Conservation (phyloP, 2,797 vertebrate species). For the Danionella dracula region DNA sequence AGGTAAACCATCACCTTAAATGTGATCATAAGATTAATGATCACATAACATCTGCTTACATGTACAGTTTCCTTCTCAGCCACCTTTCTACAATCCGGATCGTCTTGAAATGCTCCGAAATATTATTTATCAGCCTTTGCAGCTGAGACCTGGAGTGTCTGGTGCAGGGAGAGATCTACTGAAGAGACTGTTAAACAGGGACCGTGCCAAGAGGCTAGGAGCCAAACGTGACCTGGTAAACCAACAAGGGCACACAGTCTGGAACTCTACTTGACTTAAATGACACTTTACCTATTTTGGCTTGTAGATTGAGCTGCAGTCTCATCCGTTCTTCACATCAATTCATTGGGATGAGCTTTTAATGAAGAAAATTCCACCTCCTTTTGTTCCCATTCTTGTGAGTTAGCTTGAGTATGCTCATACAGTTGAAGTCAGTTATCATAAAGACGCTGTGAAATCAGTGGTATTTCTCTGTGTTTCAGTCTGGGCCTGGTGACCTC, state of each 20-base stretch:
- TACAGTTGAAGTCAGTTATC: neutral
- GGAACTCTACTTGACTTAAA: no score
- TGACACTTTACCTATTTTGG: no score
- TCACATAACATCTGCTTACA: neutral
- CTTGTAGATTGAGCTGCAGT: constrained; percentile 65
- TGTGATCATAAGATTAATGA: neutral
- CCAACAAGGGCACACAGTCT: constrained; percentile 2
- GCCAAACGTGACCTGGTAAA: constrained; percentile 64
- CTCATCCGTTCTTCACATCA: constrained; percentile 66
- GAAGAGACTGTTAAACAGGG: constrained; percentile 63
- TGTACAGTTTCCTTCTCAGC: constrained; percentile 50
- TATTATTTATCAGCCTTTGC: constrained; percentile 67
- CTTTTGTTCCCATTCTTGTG: constrained; percentile 70
- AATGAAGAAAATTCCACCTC: constrained; percentile 63
- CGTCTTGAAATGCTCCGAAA: constrained; percentile 71
- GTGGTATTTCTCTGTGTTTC: constrained; percentile 1
- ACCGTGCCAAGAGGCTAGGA: constrained; percentile 62
- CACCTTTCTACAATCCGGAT: constrained; percentile 70
- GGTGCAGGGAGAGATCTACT: constrained; percentile 58
- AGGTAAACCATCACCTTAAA: constrained; percentile 53
- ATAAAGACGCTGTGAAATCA: neutral
- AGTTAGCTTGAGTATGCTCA: constrained; percentile 11
- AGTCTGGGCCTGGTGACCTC: constrained; percentile 68
- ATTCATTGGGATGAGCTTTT: constrained; percentile 70
- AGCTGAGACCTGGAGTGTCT: constrained; percentile 55